Conservation (phyloP, 2,888 invertebrate genomes). For the Zeuzera pyrina region DNA sequence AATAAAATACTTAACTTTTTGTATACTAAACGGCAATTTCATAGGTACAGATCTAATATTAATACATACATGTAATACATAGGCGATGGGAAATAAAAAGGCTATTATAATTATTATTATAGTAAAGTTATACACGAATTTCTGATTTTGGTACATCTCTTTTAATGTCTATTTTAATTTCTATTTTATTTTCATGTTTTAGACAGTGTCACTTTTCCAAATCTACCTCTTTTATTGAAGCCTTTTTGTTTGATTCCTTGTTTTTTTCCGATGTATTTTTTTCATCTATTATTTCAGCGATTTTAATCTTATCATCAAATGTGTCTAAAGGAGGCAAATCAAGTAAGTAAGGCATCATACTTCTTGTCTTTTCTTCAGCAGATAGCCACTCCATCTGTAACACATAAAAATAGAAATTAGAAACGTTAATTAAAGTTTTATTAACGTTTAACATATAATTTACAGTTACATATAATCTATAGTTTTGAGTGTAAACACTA, state of each 20-base stretch:
- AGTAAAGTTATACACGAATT: too few relatives aligned
- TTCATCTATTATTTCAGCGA: slow-evolving; percentile 21
- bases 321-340: slow-evolving; percentile 48
- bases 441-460: too few relatives aligned
- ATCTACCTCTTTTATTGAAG: slow-evolving; percentile 28
- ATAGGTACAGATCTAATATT: too few relatives aligned
- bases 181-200: too few relatives aligned
- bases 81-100: too few relatives aligned
- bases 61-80: too few relatives aligned
- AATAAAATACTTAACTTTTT: too few relatives aligned
- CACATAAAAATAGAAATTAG: not conserved
- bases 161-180: too few relatives aligned
- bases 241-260: slow-evolving; percentile 20
- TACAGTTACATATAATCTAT: too few relatives aligned
- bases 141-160: too few relatives aligned
- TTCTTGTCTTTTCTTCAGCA: slow-evolving; percentile 54
- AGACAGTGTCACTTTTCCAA: slow-evolving; percentile 50
- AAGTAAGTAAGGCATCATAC: slow-evolving; percentile 63
- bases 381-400: slow-evolving; percentile 66
- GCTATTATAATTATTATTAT: too few relatives aligned
- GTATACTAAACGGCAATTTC: too few relatives aligned
- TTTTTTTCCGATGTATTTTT: slow-evolving; percentile 15
- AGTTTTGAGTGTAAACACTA: slow-evolving; percentile 1
- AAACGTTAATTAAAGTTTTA: slow-evolving; percentile 1
- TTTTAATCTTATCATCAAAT: slow-evolving; percentile 13